These are phyloP conservation scores for Harpalus rufipes DNA, from an alignment of 2,888 invertebrate species.

Conservation along the genomic window DNA sequence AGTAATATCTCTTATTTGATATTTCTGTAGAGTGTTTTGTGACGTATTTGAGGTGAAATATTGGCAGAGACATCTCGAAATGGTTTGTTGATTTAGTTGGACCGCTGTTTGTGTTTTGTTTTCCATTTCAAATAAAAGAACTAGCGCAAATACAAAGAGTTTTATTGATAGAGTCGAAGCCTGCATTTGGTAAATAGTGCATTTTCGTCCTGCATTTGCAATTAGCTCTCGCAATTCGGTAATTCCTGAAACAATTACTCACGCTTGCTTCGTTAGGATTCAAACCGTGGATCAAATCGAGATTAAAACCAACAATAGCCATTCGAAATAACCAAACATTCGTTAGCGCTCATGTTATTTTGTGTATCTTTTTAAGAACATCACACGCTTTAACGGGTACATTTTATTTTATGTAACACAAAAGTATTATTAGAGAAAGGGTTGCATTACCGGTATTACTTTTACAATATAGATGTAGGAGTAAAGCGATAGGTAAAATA, in stretches of 20 bases:
- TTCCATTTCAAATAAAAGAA: slow-evolving; percentile 38
- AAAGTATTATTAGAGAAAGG: too few relatives aligned
- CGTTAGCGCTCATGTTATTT: too few relatives aligned
- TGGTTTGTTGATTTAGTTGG: slow-evolving; percentile 45
- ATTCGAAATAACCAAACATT: too few relatives aligned
- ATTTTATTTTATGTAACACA: too few relatives aligned
- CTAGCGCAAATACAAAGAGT: slow-evolving; percentile 37
- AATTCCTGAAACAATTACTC: slow-evolving; percentile 14
- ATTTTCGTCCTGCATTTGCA: slow-evolving; percentile 34
- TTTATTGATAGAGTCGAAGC: slow-evolving; percentile 6
- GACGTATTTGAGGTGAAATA: slow-evolving; percentile 1
- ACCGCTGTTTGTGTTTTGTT: slow-evolving; percentile 40
- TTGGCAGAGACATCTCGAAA: background rate
- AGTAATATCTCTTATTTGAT: too few relatives aligned
- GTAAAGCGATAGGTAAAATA: too few relatives aligned
- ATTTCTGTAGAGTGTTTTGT: background rate
- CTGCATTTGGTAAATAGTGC: slow-evolving; percentile 34
- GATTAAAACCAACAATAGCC: too few relatives aligned
- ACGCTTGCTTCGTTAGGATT: background rate
- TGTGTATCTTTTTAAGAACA: too few relatives aligned
- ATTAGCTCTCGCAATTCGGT: slow-evolving; percentile 6
- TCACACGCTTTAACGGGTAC: too few relatives aligned
- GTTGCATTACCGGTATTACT: too few relatives aligned
- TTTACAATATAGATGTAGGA: too few relatives aligned
- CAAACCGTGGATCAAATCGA: too few relatives aligned